Evolutionary conservation across 2,888 invertebrate genomes (phyloP).

Genomic region (Cybosia mesomella): DNA sequence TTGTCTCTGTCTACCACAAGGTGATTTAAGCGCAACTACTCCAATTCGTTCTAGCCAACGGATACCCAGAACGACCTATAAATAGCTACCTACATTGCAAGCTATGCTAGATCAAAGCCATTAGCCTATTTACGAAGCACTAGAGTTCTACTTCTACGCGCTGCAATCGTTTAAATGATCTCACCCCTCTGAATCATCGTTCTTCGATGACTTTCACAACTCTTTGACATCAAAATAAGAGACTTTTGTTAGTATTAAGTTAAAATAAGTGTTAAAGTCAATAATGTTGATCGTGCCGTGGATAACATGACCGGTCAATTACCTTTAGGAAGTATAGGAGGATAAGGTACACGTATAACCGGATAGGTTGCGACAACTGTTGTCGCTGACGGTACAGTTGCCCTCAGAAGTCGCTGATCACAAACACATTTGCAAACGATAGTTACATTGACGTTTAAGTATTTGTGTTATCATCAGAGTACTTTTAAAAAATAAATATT

Average conservation of each 20-base stretch:
- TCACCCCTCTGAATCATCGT: not conserved
- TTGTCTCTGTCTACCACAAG: not conserved
- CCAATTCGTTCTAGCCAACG: not conserved
- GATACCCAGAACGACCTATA: not conserved
- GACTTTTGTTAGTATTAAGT: not conserved
- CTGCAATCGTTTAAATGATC: constrained; percentile 10
- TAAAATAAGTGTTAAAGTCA: not conserved
- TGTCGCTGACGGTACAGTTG: no score
- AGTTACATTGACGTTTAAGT: no score
- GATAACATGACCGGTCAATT: constrained; percentile 8
- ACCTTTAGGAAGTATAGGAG: not conserved
- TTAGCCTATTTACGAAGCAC: constrained; percentile 22
- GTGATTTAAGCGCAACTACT: no score
- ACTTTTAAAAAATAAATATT: no score
- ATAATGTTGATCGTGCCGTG: constrained; percentile 2
- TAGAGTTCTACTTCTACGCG: not conserved
- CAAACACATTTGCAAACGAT: no score
- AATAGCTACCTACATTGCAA: not conserved
- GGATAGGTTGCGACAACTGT: no score
- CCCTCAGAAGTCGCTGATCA: no score
- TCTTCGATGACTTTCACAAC: not conserved
- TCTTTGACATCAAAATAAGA: not conserved
- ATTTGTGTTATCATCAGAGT: no score
- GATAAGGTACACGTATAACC: not conserved
- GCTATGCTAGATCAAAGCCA: constrained; percentile 4